Conservation (phyloP, 2,113 vertebrate genomes). For the Psettodes erumei region DNA sequence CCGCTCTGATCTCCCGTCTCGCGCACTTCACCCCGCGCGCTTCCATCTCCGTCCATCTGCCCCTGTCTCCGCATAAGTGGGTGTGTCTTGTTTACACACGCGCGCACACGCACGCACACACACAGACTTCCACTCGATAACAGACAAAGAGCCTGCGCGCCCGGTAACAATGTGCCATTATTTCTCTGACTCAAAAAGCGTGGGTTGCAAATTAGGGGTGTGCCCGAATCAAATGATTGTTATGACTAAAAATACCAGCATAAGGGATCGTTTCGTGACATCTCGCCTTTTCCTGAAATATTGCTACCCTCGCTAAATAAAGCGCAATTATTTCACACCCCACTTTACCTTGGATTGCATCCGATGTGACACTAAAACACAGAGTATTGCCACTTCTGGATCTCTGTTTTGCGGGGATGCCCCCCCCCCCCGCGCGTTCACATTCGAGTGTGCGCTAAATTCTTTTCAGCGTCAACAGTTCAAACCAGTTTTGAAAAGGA, state of each 20-base stretch:
- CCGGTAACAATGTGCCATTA: conserved; percentile 24
- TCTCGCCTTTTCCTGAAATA: conserved; percentile 1
- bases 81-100: conserved; percentile 42
- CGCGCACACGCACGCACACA: conserved; percentile 3
- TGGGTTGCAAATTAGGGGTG: conserved; percentile 7
- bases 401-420: no score
- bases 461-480: neutral
- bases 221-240: neutral
- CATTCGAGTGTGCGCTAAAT: neutral
- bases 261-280: neutral
- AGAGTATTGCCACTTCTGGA: neutral
- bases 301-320: neutral
- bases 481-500: neutral
- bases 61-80: conserved; percentile 60
- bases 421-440: no score
- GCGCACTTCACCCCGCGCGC: conserved; percentile 65
- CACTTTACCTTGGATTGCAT: neutral
- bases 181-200: neutral
- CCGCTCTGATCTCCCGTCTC: conserved; percentile 75
- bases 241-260: neutral
- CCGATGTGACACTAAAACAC: neutral
- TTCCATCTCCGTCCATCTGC: conserved; percentile 70
- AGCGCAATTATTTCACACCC: neutral
- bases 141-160: conserved; percentile 48
- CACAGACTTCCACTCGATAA: conserved; percentile 9